Conservation (phyloP, 2,113 vertebrate genomes). For the Triplophysa rosa region DNA sequence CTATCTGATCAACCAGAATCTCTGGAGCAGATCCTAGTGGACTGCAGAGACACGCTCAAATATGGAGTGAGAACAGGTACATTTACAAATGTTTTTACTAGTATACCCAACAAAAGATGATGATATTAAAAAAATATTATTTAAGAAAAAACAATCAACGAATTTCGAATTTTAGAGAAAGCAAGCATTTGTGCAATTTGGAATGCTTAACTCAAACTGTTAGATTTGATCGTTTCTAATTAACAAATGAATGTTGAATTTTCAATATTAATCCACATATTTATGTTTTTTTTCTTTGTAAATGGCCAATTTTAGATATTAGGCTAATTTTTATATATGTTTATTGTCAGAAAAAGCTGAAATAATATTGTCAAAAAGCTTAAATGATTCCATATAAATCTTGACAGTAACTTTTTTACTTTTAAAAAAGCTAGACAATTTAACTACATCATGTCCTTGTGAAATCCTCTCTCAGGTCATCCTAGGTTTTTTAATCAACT, state of each 20-base stretch:
- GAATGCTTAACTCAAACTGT: no score
- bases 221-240: no score
- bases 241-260: no score
- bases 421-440: no score
- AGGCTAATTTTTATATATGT: no score
- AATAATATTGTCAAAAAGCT: no score
- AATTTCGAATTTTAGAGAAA: background rate
- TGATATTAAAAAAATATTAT: background rate
- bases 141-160: background rate
- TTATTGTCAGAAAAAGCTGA: no score
- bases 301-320: background rate
- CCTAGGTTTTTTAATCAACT: conserved; percentile 98
- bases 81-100: no score
- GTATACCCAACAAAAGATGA: no score
- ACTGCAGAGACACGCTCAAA: conserved; percentile 97
- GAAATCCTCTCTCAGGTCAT: conserved; percentile 78
- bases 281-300: background rate
- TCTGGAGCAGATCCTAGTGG: conserved; percentile 98
- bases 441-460: background rate
- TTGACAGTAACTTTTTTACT: no score
- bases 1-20: conserved; percentile 96
- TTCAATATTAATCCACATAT: no score
- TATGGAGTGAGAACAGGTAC: conserved; percentile 96
- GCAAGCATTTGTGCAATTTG: background rate
- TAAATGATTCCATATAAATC: no score